These are phyloP conservation scores for Drosophila carrolli DNA, from an alignment of 1,140 invertebrate species.

Conservation along the genomic window DNA sequence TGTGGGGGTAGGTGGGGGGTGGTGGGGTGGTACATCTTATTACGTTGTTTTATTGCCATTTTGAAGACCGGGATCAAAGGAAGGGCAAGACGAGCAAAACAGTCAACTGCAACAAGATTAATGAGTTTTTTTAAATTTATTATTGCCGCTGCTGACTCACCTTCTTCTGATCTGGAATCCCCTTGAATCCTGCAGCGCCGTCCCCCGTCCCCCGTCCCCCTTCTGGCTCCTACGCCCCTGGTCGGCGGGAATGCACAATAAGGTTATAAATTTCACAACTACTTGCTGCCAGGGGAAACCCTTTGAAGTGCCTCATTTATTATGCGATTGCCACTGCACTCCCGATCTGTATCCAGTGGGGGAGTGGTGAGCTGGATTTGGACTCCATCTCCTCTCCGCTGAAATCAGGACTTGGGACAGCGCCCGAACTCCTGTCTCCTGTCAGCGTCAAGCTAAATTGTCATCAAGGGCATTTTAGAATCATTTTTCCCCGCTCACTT, in stretches of 20 bases:
- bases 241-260: conserved; percentile 66
- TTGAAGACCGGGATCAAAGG: conserved; percentile 44
- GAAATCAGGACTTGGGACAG: conserved; percentile 30
- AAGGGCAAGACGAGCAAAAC: conserved; percentile 31
- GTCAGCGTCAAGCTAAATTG: conserved; percentile 64
- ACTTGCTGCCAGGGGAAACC: conserved; percentile 27
- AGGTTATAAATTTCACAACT: conserved; percentile 70
- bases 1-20: no score
- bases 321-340: conserved; percentile 72
- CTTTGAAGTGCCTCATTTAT: conserved; percentile 70
- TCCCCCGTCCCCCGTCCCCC: not conserved
- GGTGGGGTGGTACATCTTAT: conserved; percentile 61
- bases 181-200: no score
- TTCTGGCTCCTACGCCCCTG: not conserved
- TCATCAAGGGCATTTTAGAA: conserved; percentile 70
- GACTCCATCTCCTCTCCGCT: not conserved
- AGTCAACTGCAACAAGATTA: conserved; percentile 70
- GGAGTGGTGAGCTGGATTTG: no score
- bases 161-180: conserved; percentile 28
- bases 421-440: conserved; percentile 21
- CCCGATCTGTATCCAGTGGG: no score
- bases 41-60: conserved; percentile 81
- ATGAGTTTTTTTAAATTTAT: conserved; percentile 82
- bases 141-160: conserved; percentile 70
- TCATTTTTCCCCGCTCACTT: conserved; percentile 38